Evolutionary conservation across 2,888 invertebrate species (phyloP).

Genomic region (Chymomyza caudatula): DNA sequence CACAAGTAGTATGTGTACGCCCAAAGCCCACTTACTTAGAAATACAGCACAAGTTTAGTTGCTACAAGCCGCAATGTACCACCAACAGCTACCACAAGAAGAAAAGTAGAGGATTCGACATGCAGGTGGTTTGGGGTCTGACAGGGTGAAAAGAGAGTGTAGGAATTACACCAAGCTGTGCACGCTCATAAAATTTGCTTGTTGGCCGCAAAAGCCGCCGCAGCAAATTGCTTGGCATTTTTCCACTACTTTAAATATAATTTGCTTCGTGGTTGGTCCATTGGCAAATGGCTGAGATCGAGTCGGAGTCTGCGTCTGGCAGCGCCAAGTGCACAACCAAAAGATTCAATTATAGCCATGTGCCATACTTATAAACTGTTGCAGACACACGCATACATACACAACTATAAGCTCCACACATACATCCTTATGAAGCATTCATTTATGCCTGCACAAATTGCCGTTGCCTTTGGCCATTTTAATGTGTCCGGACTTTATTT

Average conservation of each 20-base stretch:
- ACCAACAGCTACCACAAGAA: slow-evolving; percentile 5
- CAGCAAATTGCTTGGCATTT: slow-evolving; percentile 46
- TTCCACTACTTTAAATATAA: slow-evolving; percentile 52
- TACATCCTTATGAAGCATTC: slow-evolving; percentile 2
- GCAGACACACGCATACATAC: slow-evolving; percentile 18
- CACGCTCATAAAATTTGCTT: slow-evolving; percentile 41
- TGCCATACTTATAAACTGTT: not conserved
- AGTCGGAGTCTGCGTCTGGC: not conserved
- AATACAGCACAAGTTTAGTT: slow-evolving; percentile 1
- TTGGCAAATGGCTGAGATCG: slow-evolving; percentile 6
- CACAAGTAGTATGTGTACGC: not conserved
- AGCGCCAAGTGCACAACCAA: slow-evolving; percentile 41
- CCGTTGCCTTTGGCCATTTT: not conserved
- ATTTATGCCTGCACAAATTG: not conserved
- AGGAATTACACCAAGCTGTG: not conserved
- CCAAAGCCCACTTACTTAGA: not conserved
- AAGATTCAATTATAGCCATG: slow-evolving; percentile 56
- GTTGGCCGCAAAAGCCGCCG: slow-evolving; percentile 31
- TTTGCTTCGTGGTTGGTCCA: slow-evolving; percentile 41
- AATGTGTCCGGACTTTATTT: not conserved
- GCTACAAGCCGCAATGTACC: slow-evolving; percentile 19
- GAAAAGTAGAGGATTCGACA: slow-evolving; percentile 1
- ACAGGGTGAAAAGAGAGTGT: not conserved
- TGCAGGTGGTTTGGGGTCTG: not conserved
- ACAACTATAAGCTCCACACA: not conserved